Evolutionary conservation across 2,888 invertebrate species (phyloP), one percentile per base, ranked within the genome.

Genomic region (Bombylius major): DNA sequence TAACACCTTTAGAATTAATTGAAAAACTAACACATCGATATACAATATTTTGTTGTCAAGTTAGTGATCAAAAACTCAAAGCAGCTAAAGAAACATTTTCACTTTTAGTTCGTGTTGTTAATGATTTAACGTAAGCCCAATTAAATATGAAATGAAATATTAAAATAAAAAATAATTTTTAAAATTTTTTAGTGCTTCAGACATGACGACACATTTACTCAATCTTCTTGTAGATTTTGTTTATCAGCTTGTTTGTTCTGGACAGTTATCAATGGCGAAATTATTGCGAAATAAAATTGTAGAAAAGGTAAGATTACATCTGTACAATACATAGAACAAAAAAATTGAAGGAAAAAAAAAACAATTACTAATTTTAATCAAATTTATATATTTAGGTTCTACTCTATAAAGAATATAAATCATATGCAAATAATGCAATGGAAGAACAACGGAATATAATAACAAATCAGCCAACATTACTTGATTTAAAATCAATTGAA

Each of bases 401-500:
- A 46, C 58, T 69, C 5, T 72, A 69, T 57, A 72, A 72, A 59
- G 69, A 72, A 58, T 70, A 67, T 50, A 66, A 70, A 61, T 57
- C 61, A 42, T 75, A 75, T 65, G 65, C 74, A 53, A 66, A 76
- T 49, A 70, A 73, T 60, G 70, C 74, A 60, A 65, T 76, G 48
- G 70, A 77, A 23, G 73, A 78, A 5, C 77, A 79, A 44, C 71
- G 79, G 47, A 78, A 77, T 61, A 77, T 82, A 11, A 77, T 79
- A 23, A 79, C 77, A 42, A 78, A 77, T 67, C 79, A 76, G 62
- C 75, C 81, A 23, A 86, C 88, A 1, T 75, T 97, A 44, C 76
- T 96, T 33, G 92, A 95, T 71, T 94, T 97, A 75, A 97, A 96
- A 75, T 89, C 97, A 42, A 84, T 89, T 62, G 92, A 93, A 66